Evolutionary conservation across 2,797 vertebrate genomes (phyloP).

Genomic region (Pangasius macronema): DNA sequence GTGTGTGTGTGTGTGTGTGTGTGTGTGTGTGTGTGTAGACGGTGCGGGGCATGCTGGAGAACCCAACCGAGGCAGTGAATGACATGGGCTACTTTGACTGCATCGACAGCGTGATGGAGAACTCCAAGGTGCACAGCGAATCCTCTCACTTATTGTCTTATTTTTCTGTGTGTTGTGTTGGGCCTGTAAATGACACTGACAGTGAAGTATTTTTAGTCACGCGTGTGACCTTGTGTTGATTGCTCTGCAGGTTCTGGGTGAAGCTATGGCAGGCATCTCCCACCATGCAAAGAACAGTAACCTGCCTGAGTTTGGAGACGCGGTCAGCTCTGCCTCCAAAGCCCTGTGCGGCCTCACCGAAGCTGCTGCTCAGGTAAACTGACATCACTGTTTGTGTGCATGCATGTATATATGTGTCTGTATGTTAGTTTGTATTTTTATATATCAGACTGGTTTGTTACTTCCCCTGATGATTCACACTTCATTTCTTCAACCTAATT

Average conservation of each 20-base stretch:
- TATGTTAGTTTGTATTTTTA: neutral
- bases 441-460: neutral
- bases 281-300: conserved; percentile 97
- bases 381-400: neutral
- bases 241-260: conserved; percentile 84
- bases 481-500: conserved; percentile 23
- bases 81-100: conserved; percentile 96
- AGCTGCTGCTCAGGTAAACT: conserved; percentile 88
- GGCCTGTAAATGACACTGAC: neutral
- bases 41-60: conserved; percentile 91
- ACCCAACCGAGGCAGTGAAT: conserved; percentile 89
- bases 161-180: neutral
- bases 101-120: conserved; percentile 98
- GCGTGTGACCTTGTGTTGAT: neutral
- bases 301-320: conserved; percentile 91
- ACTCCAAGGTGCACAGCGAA: conserved; percentile 85
- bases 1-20: conserved; percentile 6
- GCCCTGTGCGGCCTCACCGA: conserved; percentile 95
- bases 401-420: neutral
- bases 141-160: neutral
- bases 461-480: conserved; percentile 7
- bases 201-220: neutral
- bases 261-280: conserved; percentile 97
- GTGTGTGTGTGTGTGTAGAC: conserved; percentile 73
- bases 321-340: conserved; percentile 89